Evolutionary conservation across 2,888 invertebrate genomes (phyloP), one percentile per base, ranked within the genome.

Genomic region (Nipponacmea schrenckii): DNA sequence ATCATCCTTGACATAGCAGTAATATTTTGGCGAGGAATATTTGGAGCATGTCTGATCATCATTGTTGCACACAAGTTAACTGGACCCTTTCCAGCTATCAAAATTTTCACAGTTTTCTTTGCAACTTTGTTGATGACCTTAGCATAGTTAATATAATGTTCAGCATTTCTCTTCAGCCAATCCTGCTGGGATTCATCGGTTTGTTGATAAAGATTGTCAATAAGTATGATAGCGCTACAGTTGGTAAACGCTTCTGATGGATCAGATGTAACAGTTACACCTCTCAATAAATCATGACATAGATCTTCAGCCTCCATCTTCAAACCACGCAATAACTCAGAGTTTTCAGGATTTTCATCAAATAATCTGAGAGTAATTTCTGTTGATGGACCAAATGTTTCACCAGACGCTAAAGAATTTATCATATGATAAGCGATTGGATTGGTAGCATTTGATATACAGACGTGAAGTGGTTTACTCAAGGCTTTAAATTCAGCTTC

Each of bases 291-390:
- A 24, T 80, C 79, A 67, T 78, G 74, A 5, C 86, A 83, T 67
- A 88, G 70, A 75, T 89, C 87, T 50, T 78, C 71, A 15, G 79
- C 77, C 70, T 88, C 88, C 87, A 88, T 86, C 66, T 80, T 77
- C 10, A 87, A 66, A 3, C 86, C 86, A 45, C 78, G 74, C 48
- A 88, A 70, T 20, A 64, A 56, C 39, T 79, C 80, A 20, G 71
- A 46, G 7, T 83, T 74, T n/a, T 77, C 74, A 14, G 68, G 70
- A 45, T 78, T 71, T 44, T 64, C 69, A 73, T 85, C 88, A 24
- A 81, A 72, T 31, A 89, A 79, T 20, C 78, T 79, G 20, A 88
- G 75, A 15, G 80, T 75, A 12, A 89, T 67, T 72, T 88, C 86
- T 27, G 80, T 80, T 15, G 78, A 71, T 3, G 62, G 64, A 0